These are phyloP conservation scores for Pogona vitticeps DNA, from an alignment of 2,113 vertebrate genomes.

Conservation along the genomic window DNA sequence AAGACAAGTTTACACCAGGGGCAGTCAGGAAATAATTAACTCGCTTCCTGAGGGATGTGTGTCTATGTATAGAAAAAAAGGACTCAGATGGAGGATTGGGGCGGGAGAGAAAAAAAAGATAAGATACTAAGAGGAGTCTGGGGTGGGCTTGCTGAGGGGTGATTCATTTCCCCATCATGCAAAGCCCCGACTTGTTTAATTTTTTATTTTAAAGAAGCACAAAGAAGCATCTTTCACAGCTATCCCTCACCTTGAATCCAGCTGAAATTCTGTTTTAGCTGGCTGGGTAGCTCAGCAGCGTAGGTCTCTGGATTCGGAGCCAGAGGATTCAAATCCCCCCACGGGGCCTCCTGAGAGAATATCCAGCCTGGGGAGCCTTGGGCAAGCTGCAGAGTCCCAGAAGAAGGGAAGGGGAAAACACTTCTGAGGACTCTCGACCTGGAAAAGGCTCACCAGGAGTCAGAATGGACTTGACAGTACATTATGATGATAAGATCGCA, in stretches of 20 bases:
- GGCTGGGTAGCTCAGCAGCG: too few species aligned
- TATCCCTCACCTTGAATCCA: background rate
- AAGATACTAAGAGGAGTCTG: slow-evolving; percentile 36
- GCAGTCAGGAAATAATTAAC: slow-evolving; percentile 72
- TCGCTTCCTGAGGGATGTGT: slow-evolving; percentile 57
- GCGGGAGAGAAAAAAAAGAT: slow-evolving; percentile 41
- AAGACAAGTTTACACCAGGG: slow-evolving; percentile 63
- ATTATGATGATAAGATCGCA: too few species aligned
- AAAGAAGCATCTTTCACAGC: slow-evolving; percentile 30
- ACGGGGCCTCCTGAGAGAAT: too few species aligned
- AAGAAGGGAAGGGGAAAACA: too few species aligned
- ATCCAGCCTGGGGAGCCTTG: too few species aligned
- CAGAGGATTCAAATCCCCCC: too few species aligned
- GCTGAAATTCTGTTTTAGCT: background rate
- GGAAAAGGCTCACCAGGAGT: too few species aligned
- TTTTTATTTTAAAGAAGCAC: background rate
- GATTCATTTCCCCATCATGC: slow-evolving; percentile 19
- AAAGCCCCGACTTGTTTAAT: background rate
- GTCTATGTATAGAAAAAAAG: slow-evolving; percentile 36
- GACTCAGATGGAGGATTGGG: slow-evolving; percentile 34
- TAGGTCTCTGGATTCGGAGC: too few species aligned
- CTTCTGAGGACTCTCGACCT: too few species aligned
- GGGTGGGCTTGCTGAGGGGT: slow-evolving; percentile 33
- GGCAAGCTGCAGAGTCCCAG: too few species aligned
- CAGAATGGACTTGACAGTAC: too few species aligned